phyloP scores from a whole-genome alignment of 2,888 invertebrate species.

The Dione juno region DNA sequence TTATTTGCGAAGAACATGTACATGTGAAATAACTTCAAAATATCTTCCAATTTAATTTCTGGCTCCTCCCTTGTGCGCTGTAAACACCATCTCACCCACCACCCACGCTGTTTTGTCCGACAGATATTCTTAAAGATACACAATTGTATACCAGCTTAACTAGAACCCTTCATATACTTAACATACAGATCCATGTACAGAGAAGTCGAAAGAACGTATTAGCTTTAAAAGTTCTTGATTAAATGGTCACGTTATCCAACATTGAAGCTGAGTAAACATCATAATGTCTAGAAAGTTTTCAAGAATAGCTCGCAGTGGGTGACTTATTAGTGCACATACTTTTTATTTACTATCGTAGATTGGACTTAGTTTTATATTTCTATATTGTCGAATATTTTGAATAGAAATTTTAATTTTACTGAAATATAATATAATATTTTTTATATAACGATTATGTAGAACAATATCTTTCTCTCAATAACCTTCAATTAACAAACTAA shows the following conservation, averaged over 20 bases:
- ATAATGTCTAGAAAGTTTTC: slow-evolving; percentile 75
- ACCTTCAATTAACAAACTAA: too few relatives aligned
- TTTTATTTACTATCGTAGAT: slow-evolving; percentile 28
- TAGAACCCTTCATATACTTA: slow-evolving; percentile 36
- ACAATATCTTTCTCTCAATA: too few relatives aligned
- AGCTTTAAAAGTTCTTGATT: slow-evolving; percentile 48
- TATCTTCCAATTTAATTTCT: slow-evolving; percentile 82
- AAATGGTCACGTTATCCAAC: slow-evolving; percentile 54
- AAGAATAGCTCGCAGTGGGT: slow-evolving; percentile 54
- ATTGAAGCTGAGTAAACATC: slow-evolving; percentile 62
- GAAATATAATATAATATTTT: too few relatives aligned
- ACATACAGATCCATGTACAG: slow-evolving; percentile 28
- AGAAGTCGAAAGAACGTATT: slow-evolving; percentile 18
- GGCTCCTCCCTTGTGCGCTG: slow-evolving; percentile 77
- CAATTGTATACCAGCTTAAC: slow-evolving; percentile 45
- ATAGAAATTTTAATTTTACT: too few relatives aligned
- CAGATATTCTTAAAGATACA: slow-evolving; percentile 75
- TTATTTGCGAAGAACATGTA: slow-evolving; percentile 29
- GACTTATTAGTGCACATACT: slow-evolving; percentile 34
- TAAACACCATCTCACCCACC: slow-evolving; percentile 71
- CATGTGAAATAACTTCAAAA: slow-evolving; percentile 76
- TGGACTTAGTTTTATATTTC: slow-evolving; percentile 24
- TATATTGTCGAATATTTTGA: neutral
- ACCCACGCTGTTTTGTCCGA: slow-evolving; percentile 69
- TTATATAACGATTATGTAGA: too few relatives aligned